phyloP scores from a whole-genome alignment of 2,888 invertebrate genomes.

The Spatulosminthurus flaviceps region DNA sequence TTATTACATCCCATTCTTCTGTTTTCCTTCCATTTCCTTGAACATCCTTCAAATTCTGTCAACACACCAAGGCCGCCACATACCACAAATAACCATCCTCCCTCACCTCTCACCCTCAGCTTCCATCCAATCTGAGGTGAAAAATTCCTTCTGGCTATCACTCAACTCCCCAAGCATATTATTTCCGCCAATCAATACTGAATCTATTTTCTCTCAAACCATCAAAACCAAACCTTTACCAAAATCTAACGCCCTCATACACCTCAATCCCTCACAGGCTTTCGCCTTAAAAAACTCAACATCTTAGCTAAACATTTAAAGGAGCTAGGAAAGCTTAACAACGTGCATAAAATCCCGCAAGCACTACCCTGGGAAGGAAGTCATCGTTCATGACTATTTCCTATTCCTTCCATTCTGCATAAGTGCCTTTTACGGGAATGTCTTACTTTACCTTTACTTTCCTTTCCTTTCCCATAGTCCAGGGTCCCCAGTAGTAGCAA shows the following conservation, averaged over 20 bases:
- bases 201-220: not conserved
- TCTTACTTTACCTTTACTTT: no score
- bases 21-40: slow-evolving; percentile 37
- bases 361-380: not conserved
- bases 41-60: slow-evolving; percentile 31
- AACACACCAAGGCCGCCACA: not conserved
- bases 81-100: not conserved
- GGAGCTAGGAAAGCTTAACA: no score
- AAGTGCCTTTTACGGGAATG: not conserved
- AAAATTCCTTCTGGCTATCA: not conserved
- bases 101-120: no score
- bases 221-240: not conserved
- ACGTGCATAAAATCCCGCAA: no score
- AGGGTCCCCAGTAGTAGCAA: no score
- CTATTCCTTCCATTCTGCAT: no score
- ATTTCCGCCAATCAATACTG: not conserved
- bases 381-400: no score
- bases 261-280: no score
- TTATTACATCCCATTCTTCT: slow-evolving; percentile 5
- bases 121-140: not conserved
- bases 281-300: no score
- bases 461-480: no score
- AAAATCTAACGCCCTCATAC: no score
- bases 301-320: no score
- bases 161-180: not conserved